phyloP scores from a whole-genome alignment of 92 coral and sea anemone species.

The Pocillopora grandis region DNA sequence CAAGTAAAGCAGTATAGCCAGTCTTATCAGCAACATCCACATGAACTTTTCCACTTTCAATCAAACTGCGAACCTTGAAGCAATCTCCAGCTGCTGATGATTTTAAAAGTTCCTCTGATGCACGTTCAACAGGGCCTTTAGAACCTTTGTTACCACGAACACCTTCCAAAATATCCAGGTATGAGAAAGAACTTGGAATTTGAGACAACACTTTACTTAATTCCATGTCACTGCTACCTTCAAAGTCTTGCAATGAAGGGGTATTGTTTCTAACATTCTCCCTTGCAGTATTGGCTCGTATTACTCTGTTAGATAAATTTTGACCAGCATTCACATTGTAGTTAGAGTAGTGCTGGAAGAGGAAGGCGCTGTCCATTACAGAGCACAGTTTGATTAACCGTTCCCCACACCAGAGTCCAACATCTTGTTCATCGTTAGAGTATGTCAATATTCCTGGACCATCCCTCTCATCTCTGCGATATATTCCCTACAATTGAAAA shows the following conservation, averaged over 20 bases:
- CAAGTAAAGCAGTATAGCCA: constrained; percentile 92
- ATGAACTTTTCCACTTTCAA: constrained; percentile 82
- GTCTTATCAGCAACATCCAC: constrained; percentile 99
- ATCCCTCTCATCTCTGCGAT: constrained; percentile 74
- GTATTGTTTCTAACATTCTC: constrained; percentile 66
- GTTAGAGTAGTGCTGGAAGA: constrained; percentile 92
- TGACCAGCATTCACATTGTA: constrained; percentile 97
- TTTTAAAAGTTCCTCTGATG: constrained; percentile 71
- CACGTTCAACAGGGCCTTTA: constrained; percentile 80
- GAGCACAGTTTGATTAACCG: constrained; percentile 92
- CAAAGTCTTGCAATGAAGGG: constrained; percentile 53
- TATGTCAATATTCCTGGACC: constrained; percentile 94
- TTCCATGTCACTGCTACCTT: constrained; percentile 33
- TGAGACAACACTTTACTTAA: constrained; percentile 38
- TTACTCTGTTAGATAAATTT: constrained; percentile 84
- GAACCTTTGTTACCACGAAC: constrained; percentile 71
- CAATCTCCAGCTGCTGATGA: constrained; percentile 88
- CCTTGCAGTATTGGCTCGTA: constrained; percentile 89
- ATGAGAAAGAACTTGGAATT: constrained; percentile 81
- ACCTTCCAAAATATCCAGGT: constrained; percentile 88
- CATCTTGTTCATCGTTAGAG: constrained; percentile 78
- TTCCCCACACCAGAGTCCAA: constrained; percentile 91
- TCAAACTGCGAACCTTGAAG: constrained; percentile 59
- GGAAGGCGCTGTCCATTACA: constrained; percentile 98
- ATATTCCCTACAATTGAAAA: constrained; percentile 69